Evolutionary conservation across 2,113 vertebrate genomes (phyloP).

Genomic region (Tachysurus vachellii): DNA sequence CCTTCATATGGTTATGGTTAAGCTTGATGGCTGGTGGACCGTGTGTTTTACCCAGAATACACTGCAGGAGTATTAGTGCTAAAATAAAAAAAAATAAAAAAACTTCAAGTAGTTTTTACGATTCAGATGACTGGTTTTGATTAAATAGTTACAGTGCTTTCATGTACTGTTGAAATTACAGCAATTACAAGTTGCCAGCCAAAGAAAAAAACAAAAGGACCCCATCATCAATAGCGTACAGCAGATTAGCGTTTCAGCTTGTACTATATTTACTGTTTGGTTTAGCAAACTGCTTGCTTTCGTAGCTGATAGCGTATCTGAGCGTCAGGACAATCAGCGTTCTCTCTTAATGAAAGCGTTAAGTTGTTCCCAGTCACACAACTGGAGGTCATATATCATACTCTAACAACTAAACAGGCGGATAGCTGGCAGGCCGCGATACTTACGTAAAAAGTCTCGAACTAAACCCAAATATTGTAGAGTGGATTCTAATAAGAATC

Average conservation of each 20-base stretch:
- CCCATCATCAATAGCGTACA: neutral
- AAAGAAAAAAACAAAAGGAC: neutral
- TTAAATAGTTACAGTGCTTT: neutral
- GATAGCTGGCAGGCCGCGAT: neutral
- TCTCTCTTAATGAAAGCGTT: neutral
- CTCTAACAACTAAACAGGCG: neutral
- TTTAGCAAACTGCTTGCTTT: neutral
- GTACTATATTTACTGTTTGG: neutral
- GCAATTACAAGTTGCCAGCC: neutral
- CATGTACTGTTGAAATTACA: neutral
- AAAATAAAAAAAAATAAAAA: neutral
- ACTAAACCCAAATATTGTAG: neutral
- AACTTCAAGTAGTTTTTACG: neutral
- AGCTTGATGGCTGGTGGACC: neutral
- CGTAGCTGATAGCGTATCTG: too few species aligned
- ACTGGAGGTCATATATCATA: neutral
- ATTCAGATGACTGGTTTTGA: neutral
- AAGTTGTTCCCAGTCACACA: neutral
- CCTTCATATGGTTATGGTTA: neutral
- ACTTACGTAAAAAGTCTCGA: neutral
- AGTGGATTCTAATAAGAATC: constrained; percentile 15
- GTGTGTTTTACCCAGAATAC: neutral
- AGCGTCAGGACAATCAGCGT: neutral
- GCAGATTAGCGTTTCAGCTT: neutral
- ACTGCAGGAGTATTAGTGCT: neutral